Evolutionary conservation across 2,797 vertebrate species (phyloP).

Genomic region (Typhlichthys subterraneus): DNA sequence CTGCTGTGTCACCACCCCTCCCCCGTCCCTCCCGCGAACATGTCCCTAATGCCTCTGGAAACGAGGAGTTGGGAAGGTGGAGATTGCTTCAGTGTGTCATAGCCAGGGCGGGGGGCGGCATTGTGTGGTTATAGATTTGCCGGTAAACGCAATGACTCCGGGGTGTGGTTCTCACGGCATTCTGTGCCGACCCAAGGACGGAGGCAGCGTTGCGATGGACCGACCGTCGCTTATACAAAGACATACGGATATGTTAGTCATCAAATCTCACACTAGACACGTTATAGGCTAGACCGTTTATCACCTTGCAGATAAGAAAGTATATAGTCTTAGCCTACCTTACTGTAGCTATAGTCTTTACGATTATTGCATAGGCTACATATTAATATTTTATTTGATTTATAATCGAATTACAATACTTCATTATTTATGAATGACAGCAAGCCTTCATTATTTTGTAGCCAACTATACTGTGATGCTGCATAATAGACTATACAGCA

Average conservation of each 20-base stretch:
- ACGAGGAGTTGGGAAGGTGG: conserved; percentile 61
- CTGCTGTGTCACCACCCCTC: conserved; percentile 10
- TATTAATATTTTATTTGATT: too few relatives aligned
- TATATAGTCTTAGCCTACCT: too few relatives aligned
- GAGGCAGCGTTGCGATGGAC: conserved; percentile 21
- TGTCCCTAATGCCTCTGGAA: conserved; percentile 61
- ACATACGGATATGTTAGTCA: conserved; percentile 35
- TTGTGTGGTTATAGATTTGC: conserved; percentile 56
- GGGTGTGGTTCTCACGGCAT: conserved; percentile 76
- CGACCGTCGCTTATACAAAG: conserved; percentile 1
- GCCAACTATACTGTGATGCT: background rate
- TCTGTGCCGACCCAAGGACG: conserved; percentile 65
- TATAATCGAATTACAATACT: too few relatives aligned
- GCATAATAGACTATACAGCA: background rate
- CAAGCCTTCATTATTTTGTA: background rate
- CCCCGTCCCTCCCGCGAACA: conserved; percentile 37
- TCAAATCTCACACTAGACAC: conserved; percentile 25
- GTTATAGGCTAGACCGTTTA: conserved; percentile 21
- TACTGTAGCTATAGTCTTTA: too few relatives aligned
- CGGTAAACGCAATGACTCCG: conserved; percentile 57
- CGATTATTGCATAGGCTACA: too few relatives aligned
- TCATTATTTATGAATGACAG: conserved; percentile 14
- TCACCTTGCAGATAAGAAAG: conserved; percentile 26
- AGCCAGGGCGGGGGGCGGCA: conserved; percentile 52
- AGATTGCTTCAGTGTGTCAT: conserved; percentile 63